Evolutionary conservation across 2,888 invertebrate genomes (phyloP), one percentile per base, ranked within the genome.

Genomic region (Campoplex nolae): DNA sequence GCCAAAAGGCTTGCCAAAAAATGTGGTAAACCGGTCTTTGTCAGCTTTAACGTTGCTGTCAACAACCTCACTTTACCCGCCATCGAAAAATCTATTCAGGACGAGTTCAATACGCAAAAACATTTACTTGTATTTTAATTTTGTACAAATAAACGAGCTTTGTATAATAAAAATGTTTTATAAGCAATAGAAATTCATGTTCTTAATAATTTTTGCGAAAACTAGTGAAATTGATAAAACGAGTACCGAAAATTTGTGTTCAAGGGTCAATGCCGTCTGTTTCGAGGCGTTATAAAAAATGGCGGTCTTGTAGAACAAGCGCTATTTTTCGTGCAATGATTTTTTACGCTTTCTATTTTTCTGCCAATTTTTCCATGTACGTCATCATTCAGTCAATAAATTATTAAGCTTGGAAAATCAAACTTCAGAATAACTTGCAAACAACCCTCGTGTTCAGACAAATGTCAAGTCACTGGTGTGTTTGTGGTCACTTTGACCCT

Each of bases 11-110:
- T 95, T 0, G 91, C 94, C 0, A 94, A 93, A 81, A 94, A 92
- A 83, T 84, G 92, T 4, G 92, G 92, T 7, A 94, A 92, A 85
- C 92, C 94, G 32, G 92, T 95, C 54, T 95, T 94, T 82, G 92
- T 95, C 45, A 95, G 95, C 85, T 94, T 93, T 84, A 95, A 95
- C 85, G n/a, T 94, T 9, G 86, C 89, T 28, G 88, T 88, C 18
- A 90, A 93, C 71, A 93, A 92, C 84, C 71, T 90, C 8, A 89
- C 88, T 6, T 84, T 94, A 65, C 92, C 91, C 8, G 88, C 23
- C 54, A 91, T 95, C 51, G 94, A 95, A 80, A 93, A 89, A 54
- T 91, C 92, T 74, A 89, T 95, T 35, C 89, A 91, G 51, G 92
- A 94, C 75, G 94, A 95, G 90, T 90, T 95, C 2, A 89, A 89